Conservation (phyloP, 1,140 invertebrate species). For the Halesus radiatus region DNA sequence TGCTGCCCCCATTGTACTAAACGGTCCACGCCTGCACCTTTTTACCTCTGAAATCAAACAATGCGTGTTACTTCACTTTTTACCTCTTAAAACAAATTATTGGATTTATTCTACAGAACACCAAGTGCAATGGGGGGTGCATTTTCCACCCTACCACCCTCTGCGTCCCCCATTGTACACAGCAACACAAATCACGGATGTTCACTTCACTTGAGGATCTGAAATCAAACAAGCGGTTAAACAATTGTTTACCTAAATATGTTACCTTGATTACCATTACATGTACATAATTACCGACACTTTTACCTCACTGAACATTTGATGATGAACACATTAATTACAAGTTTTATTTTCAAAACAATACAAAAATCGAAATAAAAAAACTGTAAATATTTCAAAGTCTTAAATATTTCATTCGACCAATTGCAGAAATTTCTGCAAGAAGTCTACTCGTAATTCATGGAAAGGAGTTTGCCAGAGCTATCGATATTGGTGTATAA, state of each 20-base stretch:
- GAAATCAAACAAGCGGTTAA: background rate
- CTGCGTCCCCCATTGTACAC: conserved; percentile 7
- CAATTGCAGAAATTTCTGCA: conserved; percentile 14
- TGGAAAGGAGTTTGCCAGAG: conserved; percentile 31
- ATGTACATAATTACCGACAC: background rate
- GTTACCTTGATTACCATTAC: background rate
- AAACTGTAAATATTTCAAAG: conserved; percentile 34
- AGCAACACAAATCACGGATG: background rate
- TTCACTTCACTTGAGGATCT: background rate
- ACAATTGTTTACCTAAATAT: background rate
- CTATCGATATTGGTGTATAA: background rate
- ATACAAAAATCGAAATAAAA: background rate
- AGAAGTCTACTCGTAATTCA: conserved; percentile 20
- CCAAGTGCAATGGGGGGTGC: background rate
- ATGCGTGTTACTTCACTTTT: background rate
- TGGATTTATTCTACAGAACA: background rate
- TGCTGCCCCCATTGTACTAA: background rate
- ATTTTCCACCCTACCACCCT: conserved; percentile 35
- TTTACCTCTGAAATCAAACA: background rate
- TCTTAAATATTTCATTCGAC: conserved; percentile 47
- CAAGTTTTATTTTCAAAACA: background rate
- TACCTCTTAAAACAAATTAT: background rate
- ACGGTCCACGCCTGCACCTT: background rate
- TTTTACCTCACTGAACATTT: background rate
- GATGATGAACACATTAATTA: too few species aligned